Evolutionary conservation across 2,113 vertebrate genomes (phyloP), one percentile per base, ranked within the genome.

Genomic region (Myiozetetes cayanensis): DNA sequence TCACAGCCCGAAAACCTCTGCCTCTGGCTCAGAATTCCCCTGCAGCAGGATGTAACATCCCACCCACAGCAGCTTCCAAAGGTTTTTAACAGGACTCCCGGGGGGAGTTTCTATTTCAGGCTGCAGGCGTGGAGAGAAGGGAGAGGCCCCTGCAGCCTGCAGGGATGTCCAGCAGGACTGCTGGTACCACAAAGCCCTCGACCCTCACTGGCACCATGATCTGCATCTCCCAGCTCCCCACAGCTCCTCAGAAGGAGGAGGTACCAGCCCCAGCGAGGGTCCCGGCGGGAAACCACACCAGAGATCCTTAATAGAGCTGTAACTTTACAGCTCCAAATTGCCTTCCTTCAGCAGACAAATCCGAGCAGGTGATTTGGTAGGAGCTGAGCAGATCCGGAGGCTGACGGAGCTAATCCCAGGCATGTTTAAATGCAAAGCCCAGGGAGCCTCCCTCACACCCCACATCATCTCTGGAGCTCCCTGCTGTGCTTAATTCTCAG

Each of bases 381-480:
- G 82, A 92, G 58, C 84, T 2, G 44, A 85, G 77, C 4, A 2
- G 89, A 91, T 96, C 67, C 6, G 6, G 76, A 89, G 80, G 75
- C 74, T 83, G 89, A 94, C 13, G 59, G 67, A 91, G 91, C 89
- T 96, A 85, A 96, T 96, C 81, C 85, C 85, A 61, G 71, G 87
- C 74, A 56, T 43, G 71, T 91, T 93, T 85, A 91, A 90, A 95
- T 50, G 81, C 78, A 94, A 86, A 87, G 53, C 87, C 77, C 81
- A 50, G 87, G 77, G 78, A 97, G 63, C 67, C 67, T 77, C 43
- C 1, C 44, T 89, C 81, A 50, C 61, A 82, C 37, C 70, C 3
- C 1, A 37, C 7, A 1, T 3, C 16, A 85, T 53, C 6, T 0
- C 84, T 10, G 30, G 43, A 46, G 70, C 52, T 81, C 6, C 2